phyloP scores from a whole-genome alignment of 2,113 vertebrate genomes.

The Aldabrachelys gigantea region DNA sequence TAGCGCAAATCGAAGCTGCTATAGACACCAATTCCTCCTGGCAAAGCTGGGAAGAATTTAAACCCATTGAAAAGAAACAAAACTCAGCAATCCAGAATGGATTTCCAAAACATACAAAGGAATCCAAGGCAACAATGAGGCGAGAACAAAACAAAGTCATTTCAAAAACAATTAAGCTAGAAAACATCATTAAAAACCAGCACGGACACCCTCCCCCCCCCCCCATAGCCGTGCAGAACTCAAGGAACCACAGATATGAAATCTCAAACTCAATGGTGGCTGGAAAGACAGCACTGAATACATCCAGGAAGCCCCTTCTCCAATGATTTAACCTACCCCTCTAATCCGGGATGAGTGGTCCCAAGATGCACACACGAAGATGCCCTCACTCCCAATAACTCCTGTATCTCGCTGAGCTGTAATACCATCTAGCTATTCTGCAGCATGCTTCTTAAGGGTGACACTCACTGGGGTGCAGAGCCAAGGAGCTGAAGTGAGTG shows the following conservation, averaged over 20 bases:
- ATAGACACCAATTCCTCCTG: constrained; percentile 78
- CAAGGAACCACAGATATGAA: neutral
- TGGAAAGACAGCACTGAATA: neutral
- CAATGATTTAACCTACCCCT: neutral
- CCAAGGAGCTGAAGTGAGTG: no score
- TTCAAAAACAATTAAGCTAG: constrained; percentile 70
- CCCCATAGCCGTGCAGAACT: constrained; percentile 2
- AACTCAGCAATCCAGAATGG: constrained; percentile 75
- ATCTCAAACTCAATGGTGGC: neutral
- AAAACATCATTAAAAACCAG: constrained; percentile 64
- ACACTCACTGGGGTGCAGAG: no score
- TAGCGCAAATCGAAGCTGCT: constrained; percentile 78
- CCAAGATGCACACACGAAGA: no score
- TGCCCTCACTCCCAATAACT: no score
- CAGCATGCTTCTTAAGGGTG: no score
- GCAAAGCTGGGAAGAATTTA: constrained; percentile 74
- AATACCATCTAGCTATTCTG: no score
- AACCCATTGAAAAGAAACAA: constrained; percentile 77
- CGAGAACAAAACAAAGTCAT: constrained; percentile 67
- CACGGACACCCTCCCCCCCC: neutral
- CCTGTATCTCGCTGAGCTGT: no score
- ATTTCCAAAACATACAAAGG: constrained; percentile 77
- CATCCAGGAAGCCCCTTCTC: neutral
- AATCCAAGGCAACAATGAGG: constrained; percentile 66
- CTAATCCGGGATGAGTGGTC: no score